Base-by-base conservation (phyloP, 2,888 invertebrate species). In the Gortyna flavago region DNA sequence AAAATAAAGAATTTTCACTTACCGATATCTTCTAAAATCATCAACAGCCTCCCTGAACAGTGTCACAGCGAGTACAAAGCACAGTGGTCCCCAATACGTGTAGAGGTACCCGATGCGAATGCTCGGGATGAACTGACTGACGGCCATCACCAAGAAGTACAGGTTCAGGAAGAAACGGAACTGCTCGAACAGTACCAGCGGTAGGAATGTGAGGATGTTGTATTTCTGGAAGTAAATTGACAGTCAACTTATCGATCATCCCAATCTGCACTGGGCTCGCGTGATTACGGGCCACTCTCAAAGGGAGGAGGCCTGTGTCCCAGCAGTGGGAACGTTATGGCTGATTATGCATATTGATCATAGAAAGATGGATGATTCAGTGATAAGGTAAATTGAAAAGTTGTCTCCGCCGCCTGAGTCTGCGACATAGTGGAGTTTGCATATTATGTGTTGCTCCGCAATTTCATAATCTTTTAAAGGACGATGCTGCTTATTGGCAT, bases 81-180 rank as follows among this genome's bases (percentile, higher is more conserved):
- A 98, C 97, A 99, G 95, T 67, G 99, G 99, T 82, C 99, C 99
- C 99, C 99, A 99, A 95, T 99, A 99, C 0, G 99, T 99, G 95
- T 99, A 99, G 66, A 99, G 97, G 93, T 99, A 99, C 4, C 99
- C 99, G 91, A 99, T 99, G 89, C 99, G 97, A 87, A 99, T 98
- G 91, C 99, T 99, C 41, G 99, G 99, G 93, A 99, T 99, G 96
- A 99, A 99, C 96, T 99, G 99, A 91, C 99, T 99, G 75, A 98
- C 97, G 0, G 99, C 99, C 99, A 99, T 99, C 79, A 99, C 97
- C 87, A 99, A 97, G 96, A 99, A 99, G 95, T 99, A 99, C 79
- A 99, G 96, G 96, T 99, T 99, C 87, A 99, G 97, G 96, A 99
- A 99, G 96, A 99, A 99, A 90, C 99, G 98, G 97, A 99, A 99